Evolutionary conservation across 37 sponge, comb jelly and placozoan species (phyloP), one percentile per base, ranked within the genome.

Genomic region (Beroe forskalii): DNA sequence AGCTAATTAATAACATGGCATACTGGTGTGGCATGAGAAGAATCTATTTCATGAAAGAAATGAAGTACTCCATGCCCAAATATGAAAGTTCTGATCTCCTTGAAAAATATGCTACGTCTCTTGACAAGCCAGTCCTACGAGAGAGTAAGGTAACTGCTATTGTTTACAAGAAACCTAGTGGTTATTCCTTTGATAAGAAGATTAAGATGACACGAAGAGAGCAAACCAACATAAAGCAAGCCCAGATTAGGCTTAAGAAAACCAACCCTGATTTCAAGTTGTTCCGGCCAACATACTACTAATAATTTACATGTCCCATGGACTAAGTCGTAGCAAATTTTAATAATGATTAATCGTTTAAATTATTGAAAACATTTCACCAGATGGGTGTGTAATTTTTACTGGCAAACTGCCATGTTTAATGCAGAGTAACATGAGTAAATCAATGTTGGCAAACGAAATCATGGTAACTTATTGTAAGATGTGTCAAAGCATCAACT

Each of bases 11-110:
- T 48, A 80, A 80, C 55, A 6, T 80, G 28, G 44, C 86, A 6
- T 80, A 80, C 48, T 80, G 86, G 86, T 44, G 86, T 37, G 86
- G 86, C 55, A 41, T 80, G 55, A 41, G 86, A 41, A 35, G 86
- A 44, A 80, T 80, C 86, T 80, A 80, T 43, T 80, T 80, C 86
- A 80, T 80, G 86, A 80, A 80, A 48, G 86, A 80, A 44, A 80
- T 80, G 86, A 80, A 41, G 40, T 44, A 44, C 4, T 17, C 55
- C 23, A 80, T 80, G 86, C 86, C 86, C 4, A 80, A 80, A 25
- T 80, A 80, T 44, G 86, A 80, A 27, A 38, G 35, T 23, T 22
- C 55, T 22, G 86, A 80, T 22, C 22, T 44, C 55, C 30, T 80
- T 20, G 55, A 80, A 25, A 80, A 43, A 1, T 80, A 44, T 41